Conservation (phyloP, 2,797 vertebrate genomes). For the Sphenopsis melanotis region DNA sequence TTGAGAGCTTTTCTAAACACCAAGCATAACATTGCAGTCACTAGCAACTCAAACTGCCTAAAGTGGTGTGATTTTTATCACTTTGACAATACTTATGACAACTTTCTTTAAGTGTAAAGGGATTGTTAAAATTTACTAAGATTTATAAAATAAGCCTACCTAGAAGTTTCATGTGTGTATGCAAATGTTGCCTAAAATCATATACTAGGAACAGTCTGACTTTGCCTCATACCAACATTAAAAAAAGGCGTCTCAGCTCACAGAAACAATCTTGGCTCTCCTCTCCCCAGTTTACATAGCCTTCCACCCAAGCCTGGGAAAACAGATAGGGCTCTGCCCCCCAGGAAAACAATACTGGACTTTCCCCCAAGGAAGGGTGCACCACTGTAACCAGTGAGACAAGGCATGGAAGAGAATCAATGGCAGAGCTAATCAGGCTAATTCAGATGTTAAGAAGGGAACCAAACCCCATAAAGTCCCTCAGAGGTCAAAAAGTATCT, state of each 20-base stretch:
- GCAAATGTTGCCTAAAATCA: not conserved
- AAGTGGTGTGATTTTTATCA: conserved; percentile 37
- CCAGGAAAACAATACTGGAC: not conserved
- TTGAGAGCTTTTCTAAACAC: conserved; percentile 36
- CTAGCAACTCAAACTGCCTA: not conserved
- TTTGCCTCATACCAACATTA: not conserved
- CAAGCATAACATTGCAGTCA: not conserved
- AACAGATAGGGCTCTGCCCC: not conserved
- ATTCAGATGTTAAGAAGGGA: not conserved
- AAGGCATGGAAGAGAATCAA: not conserved
- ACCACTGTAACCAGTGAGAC: not conserved
- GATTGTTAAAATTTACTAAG: not conserved
- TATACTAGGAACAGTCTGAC: not conserved
- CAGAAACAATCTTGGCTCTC: not conserved
- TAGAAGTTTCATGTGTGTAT: not conserved
- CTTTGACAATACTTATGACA: conserved; percentile 37
- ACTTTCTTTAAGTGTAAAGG: not conserved
- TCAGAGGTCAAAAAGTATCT: not conserved
- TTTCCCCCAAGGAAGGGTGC: not conserved
- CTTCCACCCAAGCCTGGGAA: not conserved
- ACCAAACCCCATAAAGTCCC: not conserved
- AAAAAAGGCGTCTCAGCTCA: not conserved
- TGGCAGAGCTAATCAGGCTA: not conserved
- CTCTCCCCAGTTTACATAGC: not conserved
- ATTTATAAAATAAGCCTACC: not conserved